Percentiles rank a stretch among this genome's conserved stretches.
These are phyloP conservation scores for Notarius lentiginosus DNA, from an alignment of 2,113 vertebrate genomes.

Conservation along the genomic window DNA sequence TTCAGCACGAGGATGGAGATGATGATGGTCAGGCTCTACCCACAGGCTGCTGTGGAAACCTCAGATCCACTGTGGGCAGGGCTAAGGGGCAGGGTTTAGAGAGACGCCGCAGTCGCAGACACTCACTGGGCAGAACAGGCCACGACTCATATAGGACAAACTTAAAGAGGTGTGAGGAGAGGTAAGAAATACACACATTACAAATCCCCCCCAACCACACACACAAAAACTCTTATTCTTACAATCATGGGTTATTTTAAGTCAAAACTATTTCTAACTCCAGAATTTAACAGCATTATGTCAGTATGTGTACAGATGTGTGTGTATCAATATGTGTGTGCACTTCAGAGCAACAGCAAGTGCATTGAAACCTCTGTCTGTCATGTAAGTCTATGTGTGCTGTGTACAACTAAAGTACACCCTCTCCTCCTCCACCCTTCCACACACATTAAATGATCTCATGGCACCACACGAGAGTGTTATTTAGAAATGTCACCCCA, in stretches of 20 bases:
- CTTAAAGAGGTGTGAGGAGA: slow-evolving; percentile 77
- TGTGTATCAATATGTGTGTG: not conserved
- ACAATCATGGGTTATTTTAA: not conserved
- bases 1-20: slow-evolving; percentile 87
- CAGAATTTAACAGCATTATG: not conserved
- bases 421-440: not conserved
- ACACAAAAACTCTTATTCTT: too few species aligned
- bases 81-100: slow-evolving; percentile 74
- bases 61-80: slow-evolving; percentile 75
- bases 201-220: not conserved
- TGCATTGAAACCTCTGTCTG: slow-evolving; percentile 61
- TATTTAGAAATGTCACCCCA: not conserved
- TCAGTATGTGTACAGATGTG: slow-evolving; percentile 21
- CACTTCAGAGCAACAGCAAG: slow-evolving; percentile 59
- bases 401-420: not conserved
- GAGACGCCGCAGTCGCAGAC: slow-evolving; percentile 87
- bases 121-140: slow-evolving; percentile 76
- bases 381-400: slow-evolving; percentile 66
- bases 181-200: slow-evolving; percentile 69
- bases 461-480: not conserved
- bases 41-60: slow-evolving; percentile 74
- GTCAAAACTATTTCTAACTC: not conserved
- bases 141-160: slow-evolving; percentile 63
- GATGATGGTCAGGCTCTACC: slow-evolving; percentile 74
- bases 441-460: not conserved